phyloP scores from a whole-genome alignment of 2,113 vertebrate species.

The cat (Felis catus) region DNA sequence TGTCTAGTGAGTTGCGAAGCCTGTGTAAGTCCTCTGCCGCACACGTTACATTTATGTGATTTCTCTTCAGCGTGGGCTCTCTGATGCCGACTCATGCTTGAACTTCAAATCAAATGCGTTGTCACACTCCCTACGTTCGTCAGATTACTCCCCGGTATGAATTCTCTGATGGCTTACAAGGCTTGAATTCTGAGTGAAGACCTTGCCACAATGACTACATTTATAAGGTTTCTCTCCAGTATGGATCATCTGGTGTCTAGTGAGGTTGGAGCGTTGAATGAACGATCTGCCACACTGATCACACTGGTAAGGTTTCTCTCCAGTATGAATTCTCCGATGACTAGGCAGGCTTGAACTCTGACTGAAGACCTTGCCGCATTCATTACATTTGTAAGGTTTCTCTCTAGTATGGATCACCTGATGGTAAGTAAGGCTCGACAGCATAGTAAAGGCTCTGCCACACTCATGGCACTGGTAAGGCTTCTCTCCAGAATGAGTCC shows the following conservation, averaged over 20 bases:
- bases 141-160: slow-evolving; percentile 41
- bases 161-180: slow-evolving; percentile 69
- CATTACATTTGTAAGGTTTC: slow-evolving; percentile 59
- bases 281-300: slow-evolving; percentile 68
- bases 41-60: neutral
- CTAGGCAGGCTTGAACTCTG: slow-evolving; percentile 70
- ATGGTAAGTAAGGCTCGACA: neutral
- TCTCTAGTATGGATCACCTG: slow-evolving; percentile 39
- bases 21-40: neutral
- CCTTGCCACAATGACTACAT: slow-evolving; percentile 63
- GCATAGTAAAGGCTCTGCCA: neutral
- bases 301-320: slow-evolving; percentile 79
- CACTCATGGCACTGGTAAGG: neutral
- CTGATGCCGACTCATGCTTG: neutral
- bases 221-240: slow-evolving; percentile 74
- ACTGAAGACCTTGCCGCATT: slow-evolving; percentile 73
- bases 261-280: slow-evolving; percentile 69
- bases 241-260: slow-evolving; percentile 65
- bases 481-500: slow-evolving; percentile 23
- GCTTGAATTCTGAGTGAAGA: slow-evolving; percentile 76
- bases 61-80: neutral
- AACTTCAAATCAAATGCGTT: neutral
- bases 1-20: neutral
- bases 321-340: slow-evolving; percentile 67
- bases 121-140: neutral